Evolutionary conservation across 53 echinoderm and acorn worm genomes (phyloP).

Genomic region (Holothuria leucospilota): DNA sequence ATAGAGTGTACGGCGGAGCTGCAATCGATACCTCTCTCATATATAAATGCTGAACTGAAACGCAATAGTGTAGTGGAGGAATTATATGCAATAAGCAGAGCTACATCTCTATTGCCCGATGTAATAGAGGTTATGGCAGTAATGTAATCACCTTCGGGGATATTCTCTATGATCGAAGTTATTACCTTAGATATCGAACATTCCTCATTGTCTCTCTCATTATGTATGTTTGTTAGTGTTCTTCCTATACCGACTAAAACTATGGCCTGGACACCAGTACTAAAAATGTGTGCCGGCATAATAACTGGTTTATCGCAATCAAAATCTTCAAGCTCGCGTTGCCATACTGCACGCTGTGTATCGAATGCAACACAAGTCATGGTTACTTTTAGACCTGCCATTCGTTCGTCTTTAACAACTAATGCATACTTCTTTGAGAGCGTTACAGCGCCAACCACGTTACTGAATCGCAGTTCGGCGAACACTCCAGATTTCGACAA

Average conservation of each 20-base stretch:
- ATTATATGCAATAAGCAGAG: not conserved
- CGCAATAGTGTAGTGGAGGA: conserved; percentile 2
- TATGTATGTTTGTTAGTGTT: not conserved
- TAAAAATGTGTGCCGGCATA: not conserved
- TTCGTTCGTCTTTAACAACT: too few species aligned
- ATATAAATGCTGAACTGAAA: not conserved
- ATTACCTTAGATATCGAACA: too few species aligned
- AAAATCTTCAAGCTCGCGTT: not conserved
- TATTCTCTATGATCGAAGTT: not conserved
- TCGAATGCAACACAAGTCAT: not conserved
- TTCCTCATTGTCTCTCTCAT: not conserved
- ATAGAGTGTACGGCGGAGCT: conserved; percentile 16
- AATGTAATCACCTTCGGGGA: not conserved
- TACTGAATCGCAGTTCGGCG: too few species aligned
- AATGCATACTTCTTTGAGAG: too few species aligned
- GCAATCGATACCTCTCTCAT: not conserved
- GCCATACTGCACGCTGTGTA: not conserved
- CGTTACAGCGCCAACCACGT: too few species aligned
- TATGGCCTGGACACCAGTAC: too few species aligned
- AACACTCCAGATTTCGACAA: too few species aligned
- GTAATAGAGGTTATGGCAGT: not conserved
- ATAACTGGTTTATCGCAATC: not conserved
- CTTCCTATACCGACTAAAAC: not conserved
- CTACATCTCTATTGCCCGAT: conserved; percentile 7
- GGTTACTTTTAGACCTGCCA: too few species aligned